Evolutionary conservation across 2,888 invertebrate genomes (phyloP), one percentile per base, ranked within the genome.

Genomic region (Drosophila merina): DNA sequence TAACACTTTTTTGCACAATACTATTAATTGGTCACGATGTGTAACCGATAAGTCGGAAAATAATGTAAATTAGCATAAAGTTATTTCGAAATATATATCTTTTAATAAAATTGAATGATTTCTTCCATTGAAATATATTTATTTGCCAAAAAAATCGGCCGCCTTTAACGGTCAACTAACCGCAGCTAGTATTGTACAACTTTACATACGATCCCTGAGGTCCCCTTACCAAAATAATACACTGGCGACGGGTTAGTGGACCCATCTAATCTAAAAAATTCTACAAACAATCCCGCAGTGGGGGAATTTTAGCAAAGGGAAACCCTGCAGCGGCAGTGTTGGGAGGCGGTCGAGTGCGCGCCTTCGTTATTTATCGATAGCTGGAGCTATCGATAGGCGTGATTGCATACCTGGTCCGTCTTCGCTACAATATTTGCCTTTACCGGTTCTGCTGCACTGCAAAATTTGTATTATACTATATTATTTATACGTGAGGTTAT

Each of bases 381-480:
- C 14, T 30, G 66, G 20, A 12, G 4, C 31, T 44, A 59, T 28
- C 50, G 74, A 55, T 55, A 51, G 49, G 36, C 30, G 74, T 80
- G 77, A 77, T 28, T 45, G 47, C 26, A 67, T 68, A 68, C 68
- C 68, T 66, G 67, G 31, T 38, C 55, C 67, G 56, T 68, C 55
- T 66, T 66, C 48, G 56, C 56, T 68, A 49, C 68, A 66, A 68
- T 67, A 67, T 67, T 67, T 67, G 69, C 67, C 67, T 67, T 67
- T 67, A 67, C 67, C 67, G 67, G 67, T 67, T 67, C 57, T 56
- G 67, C 69, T 67, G 57, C 57, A 57, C 57, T 69, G 69, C 57
- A 67, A 67, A 44, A 67, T 36, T 45, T 47, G 28, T 45, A 67
- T 69, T 36, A 67, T 36, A 36, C n/a, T 36, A 36, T 36, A 36